Base-by-base conservation (phyloP, 2,113 vertebrate species). In the Ardeotis arabs region DNA sequence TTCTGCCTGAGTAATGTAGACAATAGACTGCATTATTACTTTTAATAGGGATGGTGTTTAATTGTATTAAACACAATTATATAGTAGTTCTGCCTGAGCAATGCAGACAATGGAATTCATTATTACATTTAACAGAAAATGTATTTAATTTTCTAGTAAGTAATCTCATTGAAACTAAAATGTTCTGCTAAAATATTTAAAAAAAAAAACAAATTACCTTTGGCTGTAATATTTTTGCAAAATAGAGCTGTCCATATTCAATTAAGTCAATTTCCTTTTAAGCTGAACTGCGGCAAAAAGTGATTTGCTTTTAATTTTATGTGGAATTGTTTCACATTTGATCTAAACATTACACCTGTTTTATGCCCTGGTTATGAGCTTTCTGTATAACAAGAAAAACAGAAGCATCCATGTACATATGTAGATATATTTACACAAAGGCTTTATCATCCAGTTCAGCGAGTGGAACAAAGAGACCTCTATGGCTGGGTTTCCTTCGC, bases 81-180 rank as follows among this genome's bases (percentile, higher is more conserved):
- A 95, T 64, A 96, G 41, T 78, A 95, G 76, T 91, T 98, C 96
- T 93, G 96, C 94, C 94, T 96, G 73, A 97, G 75, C 77, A 92
- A 82, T 70, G 64, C 53, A 96, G 96, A 92, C 97, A 97, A 95
- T 95, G 76, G 75, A 94, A 98, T 97, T 92, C 95, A 90, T 98
- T 97, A 96, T 95, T 96, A 94, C 81, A 87, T 97, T 97, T 97
- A 97, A 97, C 39, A 12, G 5, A 97, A 97, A 97, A 98, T 97
- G 90, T 98, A 97, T 95, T 98, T 98, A 97, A 98, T 98, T 97
- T 97, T 98, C 96, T 95, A 95, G 90, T 87, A 97, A 95, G 64
- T 86, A 91, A 95, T 93, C 91, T 96, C 79, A 94, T 90, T 96
- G 67, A 96, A 97, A 97, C 93, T 96, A 76, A 98, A 97, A 96